Conservation (phyloP, 2,113 vertebrate species). For the Oreochromis tanganicae region DNA sequence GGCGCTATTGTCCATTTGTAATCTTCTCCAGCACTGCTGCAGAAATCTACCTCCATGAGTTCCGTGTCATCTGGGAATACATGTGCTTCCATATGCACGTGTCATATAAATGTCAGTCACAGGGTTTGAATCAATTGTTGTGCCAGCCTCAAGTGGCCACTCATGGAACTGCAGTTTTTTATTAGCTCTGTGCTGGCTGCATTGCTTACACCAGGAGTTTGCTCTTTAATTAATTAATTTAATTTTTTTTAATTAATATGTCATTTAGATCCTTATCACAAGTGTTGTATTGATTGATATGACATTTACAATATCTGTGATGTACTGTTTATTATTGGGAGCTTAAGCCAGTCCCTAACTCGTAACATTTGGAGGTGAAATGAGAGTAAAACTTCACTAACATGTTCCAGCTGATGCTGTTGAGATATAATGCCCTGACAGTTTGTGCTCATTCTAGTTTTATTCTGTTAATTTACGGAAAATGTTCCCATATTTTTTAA, state of each 20-base stretch:
- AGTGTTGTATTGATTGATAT: neutral
- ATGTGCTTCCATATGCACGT: neutral
- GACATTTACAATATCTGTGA: neutral
- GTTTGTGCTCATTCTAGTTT: neutral
- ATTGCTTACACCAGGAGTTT: neutral
- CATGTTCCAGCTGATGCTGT: neutral
- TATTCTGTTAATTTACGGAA: constrained; percentile 14
- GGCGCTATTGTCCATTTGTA: neutral
- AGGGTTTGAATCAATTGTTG: neutral
- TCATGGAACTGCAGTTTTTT: neutral
- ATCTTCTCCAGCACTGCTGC: neutral
- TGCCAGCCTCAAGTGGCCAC: neutral
- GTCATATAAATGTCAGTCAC: neutral
- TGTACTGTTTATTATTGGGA: neutral
- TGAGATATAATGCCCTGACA: neutral
- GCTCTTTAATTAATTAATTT: neutral
- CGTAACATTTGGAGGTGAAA: neutral
- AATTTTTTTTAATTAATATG: neutral
- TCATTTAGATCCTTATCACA: neutral
- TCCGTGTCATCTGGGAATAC: neutral
- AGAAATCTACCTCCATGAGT: neutral
- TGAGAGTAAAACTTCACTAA: neutral
- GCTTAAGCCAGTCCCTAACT: neutral
- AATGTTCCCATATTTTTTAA: constrained; percentile 3
- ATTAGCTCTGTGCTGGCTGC: neutral